Evolutionary conservation across 1,140 invertebrate genomes (phyloP).

Genomic region (Monomorium pharaonis): DNA sequence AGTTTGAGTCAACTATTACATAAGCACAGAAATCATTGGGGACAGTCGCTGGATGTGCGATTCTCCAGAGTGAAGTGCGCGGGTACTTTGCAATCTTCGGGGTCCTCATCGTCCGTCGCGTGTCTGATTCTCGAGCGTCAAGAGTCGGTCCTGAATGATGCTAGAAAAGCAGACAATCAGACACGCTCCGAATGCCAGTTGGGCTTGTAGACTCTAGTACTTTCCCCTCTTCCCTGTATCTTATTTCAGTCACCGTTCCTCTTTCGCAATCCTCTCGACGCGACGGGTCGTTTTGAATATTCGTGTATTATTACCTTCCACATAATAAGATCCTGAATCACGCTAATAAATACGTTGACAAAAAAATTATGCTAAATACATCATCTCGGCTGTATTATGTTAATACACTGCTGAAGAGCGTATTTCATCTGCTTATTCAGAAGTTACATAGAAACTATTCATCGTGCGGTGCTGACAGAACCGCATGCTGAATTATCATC

Average conservation of each 20-base stretch:
- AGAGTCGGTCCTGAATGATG: conserved; percentile 64
- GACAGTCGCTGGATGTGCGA: background rate
- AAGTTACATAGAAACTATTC: background rate
- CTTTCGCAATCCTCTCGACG: background rate
- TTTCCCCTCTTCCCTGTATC: conserved; percentile 1
- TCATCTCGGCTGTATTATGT: background rate
- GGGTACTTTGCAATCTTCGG: conserved; percentile 57
- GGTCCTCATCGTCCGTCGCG: conserved; percentile 43
- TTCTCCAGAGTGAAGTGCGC: conserved; percentile 43
- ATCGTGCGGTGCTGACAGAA: background rate
- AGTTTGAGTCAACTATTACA: background rate
- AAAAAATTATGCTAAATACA: background rate
- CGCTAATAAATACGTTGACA: background rate
- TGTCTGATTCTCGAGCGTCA: conserved; percentile 43
- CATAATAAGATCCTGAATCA: background rate
- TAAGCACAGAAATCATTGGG: conserved; percentile 1
- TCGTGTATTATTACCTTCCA: background rate
- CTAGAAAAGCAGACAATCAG: conserved; percentile 75
- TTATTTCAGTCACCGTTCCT: conserved; percentile 19
- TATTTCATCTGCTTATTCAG: background rate
- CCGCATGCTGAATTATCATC: conserved; percentile 8
- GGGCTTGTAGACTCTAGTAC: conserved; percentile 34
- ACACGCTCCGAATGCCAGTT: conserved; percentile 70
- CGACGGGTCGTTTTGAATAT: background rate
- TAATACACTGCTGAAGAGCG: background rate